phyloP scores from a whole-genome alignment of 2,888 invertebrate species.

The Stramonita haemastoma region DNA sequence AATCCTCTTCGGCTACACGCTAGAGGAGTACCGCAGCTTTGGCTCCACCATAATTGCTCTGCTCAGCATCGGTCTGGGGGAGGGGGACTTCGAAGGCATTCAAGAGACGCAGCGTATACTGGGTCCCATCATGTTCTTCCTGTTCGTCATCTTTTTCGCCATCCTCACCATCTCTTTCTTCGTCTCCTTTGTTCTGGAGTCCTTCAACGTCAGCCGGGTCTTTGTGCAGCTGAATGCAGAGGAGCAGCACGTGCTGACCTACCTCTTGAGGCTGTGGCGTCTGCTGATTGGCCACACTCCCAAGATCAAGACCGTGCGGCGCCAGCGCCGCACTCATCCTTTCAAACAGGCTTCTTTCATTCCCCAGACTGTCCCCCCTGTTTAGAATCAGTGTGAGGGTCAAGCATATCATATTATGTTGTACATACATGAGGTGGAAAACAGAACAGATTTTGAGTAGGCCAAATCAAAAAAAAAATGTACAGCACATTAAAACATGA shows the following conservation, averaged over 20 bases:
- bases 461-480: neutral
- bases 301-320: neutral
- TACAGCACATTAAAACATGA: neutral
- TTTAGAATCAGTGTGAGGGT: neutral
- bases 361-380: neutral
- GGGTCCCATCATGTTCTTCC: slow-evolving; percentile 27
- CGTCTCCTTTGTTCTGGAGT: slow-evolving; percentile 6
- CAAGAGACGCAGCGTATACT: neutral
- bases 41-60: neutral
- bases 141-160: slow-evolving; percentile 34
- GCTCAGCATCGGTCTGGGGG: slow-evolving; percentile 22
- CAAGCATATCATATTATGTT: neutral
- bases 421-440: neutral
- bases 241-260: slow-evolving; percentile 22
- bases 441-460: neutral
- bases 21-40: slow-evolving; percentile 2
- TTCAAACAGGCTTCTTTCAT: neutral
- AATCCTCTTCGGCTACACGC: neutral
- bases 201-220: slow-evolving; percentile 22
- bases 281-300: slow-evolving; percentile 28
- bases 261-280: neutral
- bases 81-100: slow-evolving; percentile 16
- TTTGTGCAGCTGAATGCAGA: slow-evolving; percentile 23
- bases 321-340: slow-evolving; percentile 14
- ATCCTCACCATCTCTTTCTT: slow-evolving; percentile 37